phyloP scores from a whole-genome alignment of 2,797 vertebrate species.

The Synanceia verrucosa region DNA sequence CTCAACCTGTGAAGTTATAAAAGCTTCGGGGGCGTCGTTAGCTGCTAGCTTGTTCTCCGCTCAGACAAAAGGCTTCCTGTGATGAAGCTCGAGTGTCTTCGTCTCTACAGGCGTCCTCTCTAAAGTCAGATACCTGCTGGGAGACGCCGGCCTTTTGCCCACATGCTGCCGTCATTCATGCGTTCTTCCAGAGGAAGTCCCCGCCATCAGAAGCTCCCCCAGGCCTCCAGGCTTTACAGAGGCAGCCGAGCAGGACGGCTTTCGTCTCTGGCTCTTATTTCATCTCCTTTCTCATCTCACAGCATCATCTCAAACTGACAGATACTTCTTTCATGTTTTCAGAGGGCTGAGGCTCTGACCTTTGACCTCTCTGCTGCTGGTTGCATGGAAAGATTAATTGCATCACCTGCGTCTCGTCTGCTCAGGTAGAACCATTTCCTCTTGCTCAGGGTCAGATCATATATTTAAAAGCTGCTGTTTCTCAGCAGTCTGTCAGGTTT shows the following conservation, averaged over 20 bases:
- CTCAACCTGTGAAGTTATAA: not conserved
- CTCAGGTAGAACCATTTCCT: not conserved
- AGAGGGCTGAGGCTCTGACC: not conserved
- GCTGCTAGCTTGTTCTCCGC: not conserved
- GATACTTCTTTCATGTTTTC: not conserved
- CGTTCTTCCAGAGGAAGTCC: constrained; percentile 29
- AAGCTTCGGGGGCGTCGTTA: not conserved
- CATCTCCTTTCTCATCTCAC: constrained; percentile 1
- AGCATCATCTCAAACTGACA: constrained; percentile 2
- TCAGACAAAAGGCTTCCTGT: constrained; percentile 25
- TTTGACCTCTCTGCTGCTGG: constrained; percentile 6
- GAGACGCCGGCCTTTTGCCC: constrained; percentile 26
- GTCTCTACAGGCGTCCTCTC: constrained; percentile 18
- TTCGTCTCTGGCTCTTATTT: constrained; percentile 21
- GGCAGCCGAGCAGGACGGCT: constrained; percentile 12
- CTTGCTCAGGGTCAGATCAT: not conserved
- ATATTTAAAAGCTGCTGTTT: not conserved
- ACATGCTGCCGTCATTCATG: constrained; percentile 44
- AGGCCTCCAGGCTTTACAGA: constrained; percentile 30
- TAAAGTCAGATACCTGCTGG: constrained; percentile 44
- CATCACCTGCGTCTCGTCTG: not conserved
- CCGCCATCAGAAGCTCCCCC: not conserved
- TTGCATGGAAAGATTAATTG: not conserved
- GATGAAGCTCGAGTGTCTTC: constrained; percentile 8
- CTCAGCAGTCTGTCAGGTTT: not conserved